These are phyloP conservation scores for Pipistrellus nathusii DNA, from an alignment of 2,797 vertebrate species.

Conservation along the genomic window DNA sequence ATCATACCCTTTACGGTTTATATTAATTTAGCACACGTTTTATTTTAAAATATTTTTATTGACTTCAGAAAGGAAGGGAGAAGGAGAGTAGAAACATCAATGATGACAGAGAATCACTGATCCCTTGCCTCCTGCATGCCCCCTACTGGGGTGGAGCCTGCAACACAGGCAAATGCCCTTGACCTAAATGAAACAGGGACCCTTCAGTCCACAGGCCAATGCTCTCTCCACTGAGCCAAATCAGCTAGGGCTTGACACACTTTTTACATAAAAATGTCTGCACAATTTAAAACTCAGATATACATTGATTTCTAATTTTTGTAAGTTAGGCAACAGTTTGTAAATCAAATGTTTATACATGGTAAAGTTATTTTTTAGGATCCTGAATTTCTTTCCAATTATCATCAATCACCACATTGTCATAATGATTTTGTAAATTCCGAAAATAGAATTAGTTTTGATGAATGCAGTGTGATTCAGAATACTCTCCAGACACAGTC, in stretches of 20 bases:
- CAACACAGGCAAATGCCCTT: too few species aligned
- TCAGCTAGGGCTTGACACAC: neutral
- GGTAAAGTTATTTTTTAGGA: constrained; percentile 25
- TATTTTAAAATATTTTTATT: too few species aligned
- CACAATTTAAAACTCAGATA: neutral
- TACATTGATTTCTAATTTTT: neutral
- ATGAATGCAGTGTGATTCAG: constrained; percentile 19
- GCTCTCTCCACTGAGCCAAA: too few species aligned
- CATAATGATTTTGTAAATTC: constrained; percentile 9
- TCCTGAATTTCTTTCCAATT: constrained; percentile 14
- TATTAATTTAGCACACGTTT: neutral
- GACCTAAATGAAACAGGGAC: too few species aligned
- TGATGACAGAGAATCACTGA: too few species aligned
- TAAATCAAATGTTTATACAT: neutral
- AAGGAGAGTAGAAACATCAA: too few species aligned
- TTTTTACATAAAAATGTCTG: constrained; percentile 24
- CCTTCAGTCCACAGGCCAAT: too few species aligned
- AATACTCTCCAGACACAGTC: neutral
- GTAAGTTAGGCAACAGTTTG: constrained; percentile 32
- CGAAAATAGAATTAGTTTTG: constrained; percentile 31
- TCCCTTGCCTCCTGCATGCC: too few species aligned
- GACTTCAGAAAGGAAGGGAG: too few species aligned
- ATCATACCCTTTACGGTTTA: neutral
- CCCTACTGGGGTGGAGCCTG: too few species aligned
- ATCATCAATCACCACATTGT: constrained; percentile 12